Evolutionary conservation across 2,113 vertebrate species (phyloP).

Genomic region (Sturnira hondurensis): DNA sequence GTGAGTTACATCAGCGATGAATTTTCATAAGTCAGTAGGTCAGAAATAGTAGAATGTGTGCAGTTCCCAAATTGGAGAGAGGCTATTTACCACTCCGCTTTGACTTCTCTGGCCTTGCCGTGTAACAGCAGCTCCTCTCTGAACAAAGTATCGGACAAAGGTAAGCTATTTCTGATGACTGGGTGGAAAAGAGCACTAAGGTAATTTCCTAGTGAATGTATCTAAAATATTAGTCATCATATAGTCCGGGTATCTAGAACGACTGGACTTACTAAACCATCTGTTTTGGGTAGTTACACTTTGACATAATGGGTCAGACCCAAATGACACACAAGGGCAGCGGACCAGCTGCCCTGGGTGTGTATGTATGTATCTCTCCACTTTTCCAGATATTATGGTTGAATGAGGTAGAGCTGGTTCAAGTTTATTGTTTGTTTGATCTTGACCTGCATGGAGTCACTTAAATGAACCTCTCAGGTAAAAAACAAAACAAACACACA

Average conservation of each 20-base stretch:
- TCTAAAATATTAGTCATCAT: slow-evolving; percentile 34
- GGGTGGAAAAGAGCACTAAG: background rate
- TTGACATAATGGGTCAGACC: background rate
- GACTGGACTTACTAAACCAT: slow-evolving; percentile 19
- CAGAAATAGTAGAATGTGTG: background rate
- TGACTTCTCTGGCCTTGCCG: background rate
- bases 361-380: background rate
- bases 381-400: background rate
- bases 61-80: background rate
- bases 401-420: background rate
- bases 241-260: background rate
- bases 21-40: background rate
- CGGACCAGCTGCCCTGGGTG: background rate
- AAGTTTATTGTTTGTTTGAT: background rate
- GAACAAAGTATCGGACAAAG: background rate
- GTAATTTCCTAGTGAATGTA: slow-evolving; percentile 18
- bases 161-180: slow-evolving; percentile 15
- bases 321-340: background rate
- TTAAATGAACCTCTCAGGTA: background rate
- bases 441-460: background rate
- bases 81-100: background rate
- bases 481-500: background rate
- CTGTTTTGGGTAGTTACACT: background rate
- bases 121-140: background rate
- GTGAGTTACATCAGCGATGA: background rate